Evolutionary conservation across 2,797 vertebrate species (phyloP).

Genomic region (Eidolon dupreanum): DNA sequence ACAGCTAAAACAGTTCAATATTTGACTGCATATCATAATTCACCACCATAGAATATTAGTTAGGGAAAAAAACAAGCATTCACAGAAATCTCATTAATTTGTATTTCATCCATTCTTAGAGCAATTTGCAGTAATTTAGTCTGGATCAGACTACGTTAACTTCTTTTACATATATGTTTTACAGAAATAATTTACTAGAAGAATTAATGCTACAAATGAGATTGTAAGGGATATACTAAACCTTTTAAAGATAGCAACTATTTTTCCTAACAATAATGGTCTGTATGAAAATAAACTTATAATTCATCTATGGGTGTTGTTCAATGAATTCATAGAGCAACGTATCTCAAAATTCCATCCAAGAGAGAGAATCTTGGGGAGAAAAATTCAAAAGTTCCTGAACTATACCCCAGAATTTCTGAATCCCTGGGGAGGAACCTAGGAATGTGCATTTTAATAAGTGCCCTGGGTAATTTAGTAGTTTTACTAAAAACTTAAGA

Average conservation of each 20-base stretch:
- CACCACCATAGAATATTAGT: conserved; percentile 29
- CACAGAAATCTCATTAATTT: conserved; percentile 62
- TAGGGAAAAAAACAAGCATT: conserved; percentile 27
- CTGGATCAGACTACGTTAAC: conserved; percentile 44
- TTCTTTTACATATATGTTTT: conserved; percentile 60
- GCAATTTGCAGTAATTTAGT: conserved; percentile 25
- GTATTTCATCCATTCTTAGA: conserved; percentile 30
- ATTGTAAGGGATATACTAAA: neutral
- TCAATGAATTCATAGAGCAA: neutral
- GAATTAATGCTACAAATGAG: conserved; percentile 39
- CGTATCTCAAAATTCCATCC: neutral
- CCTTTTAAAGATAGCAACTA: conserved; percentile 39
- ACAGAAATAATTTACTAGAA: conserved; percentile 54
- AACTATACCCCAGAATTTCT: neutral
- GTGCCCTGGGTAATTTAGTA: neutral
- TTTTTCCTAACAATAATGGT: conserved; percentile 1
- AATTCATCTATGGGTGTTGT: neutral
- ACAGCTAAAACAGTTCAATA: conserved; percentile 18
- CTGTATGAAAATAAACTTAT: conserved; percentile 22
- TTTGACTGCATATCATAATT: conserved; percentile 33
- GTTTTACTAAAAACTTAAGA: neutral
- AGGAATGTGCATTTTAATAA: neutral
- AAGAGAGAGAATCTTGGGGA: neutral
- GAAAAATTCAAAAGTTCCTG: neutral
- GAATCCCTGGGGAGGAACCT: neutral